Base-by-base conservation (phyloP, 2,797 vertebrate species). In the Gorsachius magnificus region DNA sequence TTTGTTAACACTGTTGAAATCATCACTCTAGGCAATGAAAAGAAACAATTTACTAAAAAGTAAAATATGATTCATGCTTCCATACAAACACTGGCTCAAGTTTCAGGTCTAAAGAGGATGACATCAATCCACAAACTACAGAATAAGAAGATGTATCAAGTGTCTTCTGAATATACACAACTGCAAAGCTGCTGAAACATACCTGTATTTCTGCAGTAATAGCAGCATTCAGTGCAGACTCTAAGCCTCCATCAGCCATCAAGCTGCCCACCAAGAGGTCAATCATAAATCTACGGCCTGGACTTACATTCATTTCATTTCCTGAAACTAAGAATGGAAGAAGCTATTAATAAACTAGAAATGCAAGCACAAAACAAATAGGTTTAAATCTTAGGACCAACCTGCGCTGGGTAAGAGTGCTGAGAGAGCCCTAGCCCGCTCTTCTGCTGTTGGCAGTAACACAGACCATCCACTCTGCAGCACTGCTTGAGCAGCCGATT, bases 131-230 rank as follows among this genome's bases (percentile, higher is more conserved):
- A 86, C 36, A 41, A 60, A 70, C 56, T 41, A 43, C 15, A 16
- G 41, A 43, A 43, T 43, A 43, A 16, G 41, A 43, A 43, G 41
- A 43, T 43, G 41, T 43, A 43, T 43, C 41, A 43, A 43, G 41
- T 6, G 41, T 43, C 16, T 43, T 43, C 41, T 43, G 41, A 43
- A 43, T 43, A 43, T 43, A 53, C 11, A 54, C 46, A 91, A 63
- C 43, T 50, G 29, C 35, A 78, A 78, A 71, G 74, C 33, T 45
- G 53, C 58, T 12, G 43, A 78, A 81, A 28, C 46, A 5, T 96
- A 99, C 99, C 99, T 99, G 99, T 87, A 99, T 99, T 98, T 99
- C 99, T n/a, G 99, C 99, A 60, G 99, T 99, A 94, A 99, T 99
- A 89, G 99, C 99, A 57, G 99, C 99, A 15, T 99, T 99, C 65